Conservation (phyloP, 1,140 invertebrate species). For the Periplaneta americana region DNA sequence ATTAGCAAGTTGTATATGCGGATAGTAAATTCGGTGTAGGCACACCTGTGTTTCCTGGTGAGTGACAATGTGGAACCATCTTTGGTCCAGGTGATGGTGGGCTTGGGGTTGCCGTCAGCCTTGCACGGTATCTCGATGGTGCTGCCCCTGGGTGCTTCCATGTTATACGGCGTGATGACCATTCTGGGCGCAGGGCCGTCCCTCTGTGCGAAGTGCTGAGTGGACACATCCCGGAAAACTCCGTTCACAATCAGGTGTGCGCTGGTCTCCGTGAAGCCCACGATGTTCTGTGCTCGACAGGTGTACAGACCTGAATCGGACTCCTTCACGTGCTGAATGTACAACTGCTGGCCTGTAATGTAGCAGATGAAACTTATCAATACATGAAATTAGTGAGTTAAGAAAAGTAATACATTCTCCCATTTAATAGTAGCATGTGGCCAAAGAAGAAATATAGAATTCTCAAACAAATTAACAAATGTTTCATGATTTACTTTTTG, state of each 20-base stretch:
- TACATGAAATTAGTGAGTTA: no score
- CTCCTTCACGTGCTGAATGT: conserved; percentile 54
- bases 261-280: conserved; percentile 60
- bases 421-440: no score
- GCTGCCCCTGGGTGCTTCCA: conserved; percentile 62
- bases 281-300: conserved; percentile 69
- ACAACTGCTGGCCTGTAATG: conserved; percentile 40
- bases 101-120: conserved; percentile 69
- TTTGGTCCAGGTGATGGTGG: conserved; percentile 74
- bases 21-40: no score
- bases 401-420: no score
- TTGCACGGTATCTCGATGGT: conserved; percentile 76
- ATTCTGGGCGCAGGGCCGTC: conserved; percentile 48
- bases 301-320: conserved; percentile 73
- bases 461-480: no score
- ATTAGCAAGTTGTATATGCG: no score
- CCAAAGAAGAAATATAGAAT: no score
- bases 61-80: conserved; percentile 55
- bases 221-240: background rate
- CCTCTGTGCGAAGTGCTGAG: background rate
- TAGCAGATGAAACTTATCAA: background rate
- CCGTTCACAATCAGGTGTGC: conserved; percentile 53
- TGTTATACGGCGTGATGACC: conserved; percentile 62
- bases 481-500: no score
- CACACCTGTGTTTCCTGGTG: conserved; percentile 31